phyloP scores from a whole-genome alignment of 2,113 vertebrate genomes.

The Planiliza haematocheilus region DNA sequence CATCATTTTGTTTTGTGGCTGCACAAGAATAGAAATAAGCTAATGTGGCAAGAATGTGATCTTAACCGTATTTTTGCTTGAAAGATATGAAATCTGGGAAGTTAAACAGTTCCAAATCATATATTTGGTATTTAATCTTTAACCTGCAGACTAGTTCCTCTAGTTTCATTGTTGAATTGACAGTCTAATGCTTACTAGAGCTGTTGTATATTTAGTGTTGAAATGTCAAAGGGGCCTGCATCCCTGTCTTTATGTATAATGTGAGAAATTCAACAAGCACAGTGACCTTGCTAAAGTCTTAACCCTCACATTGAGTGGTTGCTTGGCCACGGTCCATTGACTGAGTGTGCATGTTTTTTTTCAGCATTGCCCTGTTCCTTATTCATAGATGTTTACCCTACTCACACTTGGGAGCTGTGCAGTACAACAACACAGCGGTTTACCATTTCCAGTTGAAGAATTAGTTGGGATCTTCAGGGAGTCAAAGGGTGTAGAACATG shows the following conservation, averaged over 20 bases:
- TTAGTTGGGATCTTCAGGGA: neutral
- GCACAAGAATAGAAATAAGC: conserved; percentile 12
- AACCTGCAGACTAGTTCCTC: neutral
- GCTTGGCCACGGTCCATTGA: conserved; percentile 5
- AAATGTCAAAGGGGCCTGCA: neutral
- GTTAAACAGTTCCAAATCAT: neutral
- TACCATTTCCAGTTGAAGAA: conserved; percentile 9
- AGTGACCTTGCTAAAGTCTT: conserved; percentile 24
- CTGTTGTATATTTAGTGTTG: neutral
- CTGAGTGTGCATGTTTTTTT: conserved; percentile 10
- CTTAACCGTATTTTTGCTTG: conserved; percentile 1
- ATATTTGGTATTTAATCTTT: too few relatives aligned
- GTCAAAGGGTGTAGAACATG: neutral
- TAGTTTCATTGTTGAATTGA: neutral
- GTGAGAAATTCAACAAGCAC: conserved; percentile 2
- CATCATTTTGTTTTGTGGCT: conserved; percentile 15
- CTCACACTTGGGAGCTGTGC: neutral
- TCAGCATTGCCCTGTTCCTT: neutral
- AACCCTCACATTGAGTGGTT: conserved; percentile 2
- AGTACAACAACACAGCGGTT: neutral
- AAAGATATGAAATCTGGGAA: neutral
- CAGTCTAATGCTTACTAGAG: neutral
- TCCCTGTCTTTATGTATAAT: neutral
- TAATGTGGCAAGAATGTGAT: conserved; percentile 22
- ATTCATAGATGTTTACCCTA: conserved; percentile 14